Evolutionary conservation across 2,113 vertebrate genomes (phyloP).

Genomic region (Steatornis caripensis): DNA sequence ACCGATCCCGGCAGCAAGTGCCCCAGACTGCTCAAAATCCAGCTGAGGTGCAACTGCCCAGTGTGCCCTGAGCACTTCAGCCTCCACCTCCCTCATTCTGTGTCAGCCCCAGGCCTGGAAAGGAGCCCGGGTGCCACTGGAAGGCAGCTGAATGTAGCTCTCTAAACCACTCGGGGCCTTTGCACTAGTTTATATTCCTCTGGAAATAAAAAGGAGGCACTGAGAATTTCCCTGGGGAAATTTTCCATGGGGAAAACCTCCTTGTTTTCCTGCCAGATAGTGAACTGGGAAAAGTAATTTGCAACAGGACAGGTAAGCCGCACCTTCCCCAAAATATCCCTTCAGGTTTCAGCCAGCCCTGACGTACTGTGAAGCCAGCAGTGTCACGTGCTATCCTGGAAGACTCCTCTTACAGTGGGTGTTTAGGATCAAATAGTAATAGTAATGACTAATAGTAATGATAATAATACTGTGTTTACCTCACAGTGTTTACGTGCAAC

Average conservation of each 20-base stretch:
- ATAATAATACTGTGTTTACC: background rate
- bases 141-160: background rate
- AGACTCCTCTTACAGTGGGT: background rate
- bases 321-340: background rate
- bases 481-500: background rate
- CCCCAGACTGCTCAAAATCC: background rate
- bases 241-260: background rate
- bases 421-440: background rate
- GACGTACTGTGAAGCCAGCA: background rate
- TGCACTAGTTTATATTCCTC: background rate
- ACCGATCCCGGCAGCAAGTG: background rate
- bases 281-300: background rate
- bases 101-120: background rate
- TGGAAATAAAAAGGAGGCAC: background rate
- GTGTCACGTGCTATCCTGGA: background rate
- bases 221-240: background rate
- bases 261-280: background rate
- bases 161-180: background rate
- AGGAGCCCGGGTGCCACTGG: fast-evolving
- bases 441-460: background rate
- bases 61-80: fast-evolving
- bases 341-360: background rate
- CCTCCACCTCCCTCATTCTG: background rate
- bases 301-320: background rate
- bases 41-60: background rate